Evolutionary conservation across 2,797 vertebrate genomes (phyloP).

Genomic region (Rhinella marina): DNA sequence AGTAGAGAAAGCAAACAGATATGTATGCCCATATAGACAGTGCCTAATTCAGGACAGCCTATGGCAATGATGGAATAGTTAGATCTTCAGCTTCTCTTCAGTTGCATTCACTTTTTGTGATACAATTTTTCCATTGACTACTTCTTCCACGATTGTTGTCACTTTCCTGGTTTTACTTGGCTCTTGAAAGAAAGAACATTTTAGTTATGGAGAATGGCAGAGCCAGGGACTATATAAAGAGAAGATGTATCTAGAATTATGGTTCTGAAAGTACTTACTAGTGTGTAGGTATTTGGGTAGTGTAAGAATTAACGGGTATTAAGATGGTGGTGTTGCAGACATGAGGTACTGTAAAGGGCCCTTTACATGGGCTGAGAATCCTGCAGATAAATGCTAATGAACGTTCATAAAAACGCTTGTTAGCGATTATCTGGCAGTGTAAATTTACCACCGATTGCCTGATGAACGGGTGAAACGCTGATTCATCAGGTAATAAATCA

Average conservation of each 20-base stretch:
- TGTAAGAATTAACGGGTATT: no score
- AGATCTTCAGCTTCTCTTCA: slow-evolving; percentile 66
- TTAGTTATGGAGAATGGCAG: neutral
- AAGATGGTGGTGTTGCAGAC: no score
- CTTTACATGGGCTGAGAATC: no score
- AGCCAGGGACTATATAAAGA: neutral
- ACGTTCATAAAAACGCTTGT: no score
- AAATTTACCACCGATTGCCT: no score
- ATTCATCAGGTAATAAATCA: no score
- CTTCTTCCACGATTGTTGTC: slow-evolving; percentile 67
- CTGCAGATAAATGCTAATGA: no score
- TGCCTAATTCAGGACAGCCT: neutral
- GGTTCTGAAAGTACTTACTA: neutral
- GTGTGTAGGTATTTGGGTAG: neutral
- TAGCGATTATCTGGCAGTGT: no score
- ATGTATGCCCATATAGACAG: neutral
- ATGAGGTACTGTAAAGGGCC: no score
- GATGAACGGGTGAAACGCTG: no score
- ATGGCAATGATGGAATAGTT: slow-evolving; percentile 8
- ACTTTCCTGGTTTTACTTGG: slow-evolving; percentile 66
- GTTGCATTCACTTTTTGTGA: slow-evolving; percentile 67
- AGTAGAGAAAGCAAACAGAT: slow-evolving; percentile 37
- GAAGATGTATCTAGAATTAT: neutral
- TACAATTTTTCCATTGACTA: slow-evolving; percentile 67
- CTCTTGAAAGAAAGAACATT: slow-evolving; percentile 62